These are phyloP conservation scores for Aphidius ervi DNA, from an alignment of 1,140 invertebrate genomes.

Conservation along the genomic window DNA sequence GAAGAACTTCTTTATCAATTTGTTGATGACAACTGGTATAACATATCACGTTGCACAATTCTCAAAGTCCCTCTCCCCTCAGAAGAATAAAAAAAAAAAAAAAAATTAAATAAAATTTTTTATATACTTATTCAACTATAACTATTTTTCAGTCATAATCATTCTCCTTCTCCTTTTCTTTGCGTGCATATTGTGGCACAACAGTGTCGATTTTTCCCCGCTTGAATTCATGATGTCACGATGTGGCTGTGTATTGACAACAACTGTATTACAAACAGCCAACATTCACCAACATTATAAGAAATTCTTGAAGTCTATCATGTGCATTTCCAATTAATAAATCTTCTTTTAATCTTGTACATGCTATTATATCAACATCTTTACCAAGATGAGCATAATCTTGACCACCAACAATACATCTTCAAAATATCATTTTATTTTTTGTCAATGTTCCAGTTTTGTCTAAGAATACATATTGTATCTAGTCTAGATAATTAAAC, in stretches of 20 bases:
- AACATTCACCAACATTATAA: slow-evolving; percentile 86
- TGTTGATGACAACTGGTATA: too few relatives aligned
- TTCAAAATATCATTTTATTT: slow-evolving; percentile 94
- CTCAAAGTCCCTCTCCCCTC: too few relatives aligned
- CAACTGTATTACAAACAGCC: slow-evolving; percentile 94
- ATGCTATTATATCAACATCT: slow-evolving; percentile 59
- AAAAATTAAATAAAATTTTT: too few relatives aligned
- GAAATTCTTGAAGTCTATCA: slow-evolving; percentile 79
- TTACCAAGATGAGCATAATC: slow-evolving; percentile 81
- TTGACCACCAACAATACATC: slow-evolving; percentile 82
- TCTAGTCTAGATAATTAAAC: slow-evolving; percentile 49
- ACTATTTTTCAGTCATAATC: too few relatives aligned
- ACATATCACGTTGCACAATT: too few relatives aligned
- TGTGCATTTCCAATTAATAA: slow-evolving; percentile 50
- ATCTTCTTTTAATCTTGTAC: slow-evolving; percentile 66
- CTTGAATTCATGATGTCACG: slow-evolving; percentile 83
- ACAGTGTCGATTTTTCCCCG: slow-evolving; percentile 30
- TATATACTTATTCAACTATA: too few relatives aligned
- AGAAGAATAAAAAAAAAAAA: too few relatives aligned
- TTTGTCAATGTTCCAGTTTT: slow-evolving; percentile 97
- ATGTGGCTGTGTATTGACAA: slow-evolving; percentile 86
- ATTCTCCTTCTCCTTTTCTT: too few relatives aligned
- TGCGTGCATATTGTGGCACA: too few relatives aligned
- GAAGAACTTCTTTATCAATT: too few relatives aligned
- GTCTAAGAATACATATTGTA: slow-evolving; percentile 95